phyloP scores from a whole-genome alignment of 2,797 vertebrate species.

The Squalus acanthias region DNA sequence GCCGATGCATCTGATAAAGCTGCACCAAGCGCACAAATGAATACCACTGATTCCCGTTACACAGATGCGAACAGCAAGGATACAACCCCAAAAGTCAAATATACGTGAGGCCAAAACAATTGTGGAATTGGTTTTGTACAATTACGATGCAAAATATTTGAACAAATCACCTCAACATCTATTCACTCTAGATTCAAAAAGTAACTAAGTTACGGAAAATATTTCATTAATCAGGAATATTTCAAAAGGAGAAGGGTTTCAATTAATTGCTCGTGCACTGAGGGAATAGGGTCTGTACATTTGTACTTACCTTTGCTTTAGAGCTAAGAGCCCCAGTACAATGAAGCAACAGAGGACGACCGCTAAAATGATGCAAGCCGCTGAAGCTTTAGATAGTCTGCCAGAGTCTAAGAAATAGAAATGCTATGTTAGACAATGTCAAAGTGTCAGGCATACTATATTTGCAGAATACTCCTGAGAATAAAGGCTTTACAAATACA shows the following conservation, averaged over 20 bases:
- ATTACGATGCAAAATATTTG: background rate
- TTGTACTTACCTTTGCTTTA: constrained; percentile 47
- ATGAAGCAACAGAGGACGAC: constrained; percentile 40
- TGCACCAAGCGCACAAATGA: background rate
- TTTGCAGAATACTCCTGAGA: background rate
- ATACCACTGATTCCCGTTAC: background rate
- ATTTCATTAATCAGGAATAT: background rate
- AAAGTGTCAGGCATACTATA: background rate
- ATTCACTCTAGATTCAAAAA: background rate
- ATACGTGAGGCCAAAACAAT: background rate
- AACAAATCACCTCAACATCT: background rate
- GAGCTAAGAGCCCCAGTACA: constrained; percentile 41
- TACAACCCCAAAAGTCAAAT: background rate
- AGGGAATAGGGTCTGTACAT: background rate
- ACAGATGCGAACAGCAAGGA: too few species aligned
- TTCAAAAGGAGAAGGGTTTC: background rate
- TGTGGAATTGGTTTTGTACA: background rate
- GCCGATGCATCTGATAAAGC: background rate
- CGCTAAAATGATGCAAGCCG: constrained; percentile 48
- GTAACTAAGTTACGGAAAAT: background rate
- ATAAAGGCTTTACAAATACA: background rate
- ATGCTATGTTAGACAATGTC: background rate
- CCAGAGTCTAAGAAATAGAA: constrained; percentile 47
- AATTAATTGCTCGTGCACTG: background rate
- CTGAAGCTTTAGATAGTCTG: constrained; percentile 43